Evolutionary conservation across 2,113 vertebrate genomes (phyloP).

Genomic region (Haemorhous mexicanus): DNA sequence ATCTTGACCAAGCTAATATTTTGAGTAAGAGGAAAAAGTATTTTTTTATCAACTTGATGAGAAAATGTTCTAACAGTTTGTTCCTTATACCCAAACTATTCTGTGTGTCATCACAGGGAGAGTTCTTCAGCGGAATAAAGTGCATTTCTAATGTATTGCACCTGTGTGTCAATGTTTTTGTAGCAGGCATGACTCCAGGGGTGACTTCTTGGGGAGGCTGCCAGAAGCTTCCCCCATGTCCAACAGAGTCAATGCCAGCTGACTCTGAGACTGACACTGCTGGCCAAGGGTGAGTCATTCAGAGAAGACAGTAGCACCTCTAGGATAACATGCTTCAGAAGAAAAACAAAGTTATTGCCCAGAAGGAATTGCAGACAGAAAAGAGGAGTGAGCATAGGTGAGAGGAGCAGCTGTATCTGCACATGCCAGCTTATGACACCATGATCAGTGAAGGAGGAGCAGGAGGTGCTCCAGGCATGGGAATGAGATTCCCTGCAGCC

Average conservation of each 20-base stretch:
- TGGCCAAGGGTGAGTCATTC: accelerated
- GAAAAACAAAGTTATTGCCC: not conserved
- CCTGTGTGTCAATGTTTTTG: not conserved
- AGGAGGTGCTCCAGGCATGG: accelerated
- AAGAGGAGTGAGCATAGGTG: not conserved
- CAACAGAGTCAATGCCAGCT: accelerated
- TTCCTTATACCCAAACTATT: not conserved
- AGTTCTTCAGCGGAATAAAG: not conserved
- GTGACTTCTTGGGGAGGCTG: not conserved
- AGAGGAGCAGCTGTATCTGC: not conserved
- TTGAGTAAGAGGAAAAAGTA: not conserved
- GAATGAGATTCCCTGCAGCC: not conserved
- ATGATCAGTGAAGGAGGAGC: accelerated
- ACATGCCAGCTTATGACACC: not conserved
- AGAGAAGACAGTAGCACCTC: not conserved
- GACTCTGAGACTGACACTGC: accelerated
- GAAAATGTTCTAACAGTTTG: not conserved
- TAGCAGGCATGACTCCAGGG: accelerated
- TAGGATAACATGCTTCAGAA: not conserved
- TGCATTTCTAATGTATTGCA: not conserved
- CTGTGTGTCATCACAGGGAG: not conserved
- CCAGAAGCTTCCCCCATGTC: not conserved
- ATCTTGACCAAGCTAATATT: not conserved
- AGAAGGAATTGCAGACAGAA: not conserved
- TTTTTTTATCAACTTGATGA: not conserved